Evolutionary conservation across 2,113 vertebrate species (phyloP), one percentile per base, ranked within the genome.

Genomic region (Hirundichthys speculiger): DNA sequence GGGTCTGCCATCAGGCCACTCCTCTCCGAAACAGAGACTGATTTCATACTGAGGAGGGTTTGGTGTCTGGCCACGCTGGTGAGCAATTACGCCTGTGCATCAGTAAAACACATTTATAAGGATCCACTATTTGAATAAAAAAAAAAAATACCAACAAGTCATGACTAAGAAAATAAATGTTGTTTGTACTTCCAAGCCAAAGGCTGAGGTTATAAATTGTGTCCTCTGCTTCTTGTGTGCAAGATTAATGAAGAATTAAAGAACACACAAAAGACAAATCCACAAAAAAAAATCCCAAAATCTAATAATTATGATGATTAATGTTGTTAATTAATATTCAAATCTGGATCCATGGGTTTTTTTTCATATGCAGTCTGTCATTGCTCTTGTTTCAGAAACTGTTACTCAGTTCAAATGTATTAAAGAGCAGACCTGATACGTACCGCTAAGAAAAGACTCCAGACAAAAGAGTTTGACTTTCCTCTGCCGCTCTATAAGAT

Each of bases 1-100:
- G 19, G 96, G 94, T 66, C 95, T 95, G 24, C 96, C 96, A 57
- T 99, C 98, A 0, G 98, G 98, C 98, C 98, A 99, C 84, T 99
- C 98, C 88, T 99, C 98, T 38, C 98, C 98, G 54, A 99, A 99
- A 82, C 97, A 99, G 60, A 99, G 89, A 81, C 93, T 94, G 79
- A 99, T 99, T 84, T 99, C 98, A 39, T 94, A 98, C 0, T 91
- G 86, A 1, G 97, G 95, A 41, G 94, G 94, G 53, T 60, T 93
- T 42, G 94, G 88, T 15, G 93, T 89, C 77, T 95, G 94, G 25
- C 96, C 95, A 6, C 95, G 96, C 91, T 99, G 98, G 55, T 98
- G 95, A 55, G 95, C 90, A 63, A 98, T 96, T 73, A 99, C 93
- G 64, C 95, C 98, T 98, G 82, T 34, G 78, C 63, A 53, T 15